These are phyloP conservation scores for Scotopteryx bipunctaria DNA, from an alignment of 2,888 invertebrate species.

Conservation along the genomic window DNA sequence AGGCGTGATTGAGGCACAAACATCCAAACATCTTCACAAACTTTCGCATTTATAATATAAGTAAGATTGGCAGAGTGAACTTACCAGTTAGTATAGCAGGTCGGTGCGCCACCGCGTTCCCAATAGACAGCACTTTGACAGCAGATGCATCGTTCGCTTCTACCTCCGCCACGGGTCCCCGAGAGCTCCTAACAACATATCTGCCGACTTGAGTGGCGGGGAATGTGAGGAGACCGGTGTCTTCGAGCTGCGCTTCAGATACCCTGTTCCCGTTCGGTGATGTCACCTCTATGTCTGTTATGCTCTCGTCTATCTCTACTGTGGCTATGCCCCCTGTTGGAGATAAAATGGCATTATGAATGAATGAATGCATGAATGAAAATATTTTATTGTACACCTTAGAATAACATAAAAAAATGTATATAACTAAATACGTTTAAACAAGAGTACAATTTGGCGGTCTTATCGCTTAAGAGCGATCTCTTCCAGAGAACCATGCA, in stretches of 20 bases:
- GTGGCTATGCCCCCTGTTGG: constrained; percentile 79
- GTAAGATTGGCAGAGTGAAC: constrained; percentile 22
- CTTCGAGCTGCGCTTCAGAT: constrained; percentile 83
- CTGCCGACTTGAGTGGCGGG: constrained; percentile 89
- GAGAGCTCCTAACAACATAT: constrained; percentile 85
- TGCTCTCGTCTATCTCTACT: constrained; percentile 84
- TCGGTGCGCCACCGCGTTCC: constrained; percentile 90
- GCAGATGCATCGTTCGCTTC: constrained; percentile 91
- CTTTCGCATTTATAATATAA: not conserved
- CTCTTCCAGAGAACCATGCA: too few species aligned
- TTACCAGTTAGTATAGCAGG: constrained; percentile 90
- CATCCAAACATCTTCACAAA: not conserved
- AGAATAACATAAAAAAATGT: too few species aligned
- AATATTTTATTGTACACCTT: too few species aligned
- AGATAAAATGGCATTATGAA: not conserved
- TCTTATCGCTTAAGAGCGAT: too few species aligned
- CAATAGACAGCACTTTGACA: constrained; percentile 88
- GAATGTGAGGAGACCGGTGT: constrained; percentile 87
- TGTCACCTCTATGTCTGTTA: constrained; percentile 86
- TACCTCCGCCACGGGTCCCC: constrained; percentile 77
- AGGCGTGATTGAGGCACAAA: too few species aligned
- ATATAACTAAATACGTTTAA: too few species aligned
- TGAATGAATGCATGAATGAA: too few species aligned
- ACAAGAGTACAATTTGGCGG: too few species aligned
- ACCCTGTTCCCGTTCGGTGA: constrained; percentile 86